phyloP scores from a whole-genome alignment of 2,113 vertebrate genomes.

The Lepus timidus region DNA sequence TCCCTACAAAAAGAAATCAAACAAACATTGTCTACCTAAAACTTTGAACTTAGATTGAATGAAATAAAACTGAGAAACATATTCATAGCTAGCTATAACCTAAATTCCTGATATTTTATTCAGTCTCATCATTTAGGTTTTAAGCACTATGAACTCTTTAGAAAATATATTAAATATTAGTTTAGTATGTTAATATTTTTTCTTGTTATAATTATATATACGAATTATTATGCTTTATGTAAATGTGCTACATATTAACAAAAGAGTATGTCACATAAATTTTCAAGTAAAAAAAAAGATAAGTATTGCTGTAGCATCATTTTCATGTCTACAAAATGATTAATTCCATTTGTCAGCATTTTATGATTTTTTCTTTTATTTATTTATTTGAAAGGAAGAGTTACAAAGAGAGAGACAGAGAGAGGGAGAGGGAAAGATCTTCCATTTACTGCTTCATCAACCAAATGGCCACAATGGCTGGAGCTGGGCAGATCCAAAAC shows the following conservation, averaged over 20 bases:
- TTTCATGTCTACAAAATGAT: background rate
- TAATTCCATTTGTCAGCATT: background rate
- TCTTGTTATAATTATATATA: no score
- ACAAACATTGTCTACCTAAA: background rate
- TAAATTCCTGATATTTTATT: background rate
- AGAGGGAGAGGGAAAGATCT: no score
- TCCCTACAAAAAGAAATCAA: no score
- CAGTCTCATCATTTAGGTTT: background rate
- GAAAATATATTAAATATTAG: background rate
- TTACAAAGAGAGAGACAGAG: no score
- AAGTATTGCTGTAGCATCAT: background rate
- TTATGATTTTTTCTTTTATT: background rate
- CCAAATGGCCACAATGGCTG: no score
- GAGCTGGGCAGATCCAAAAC: no score
- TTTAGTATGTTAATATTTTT: background rate
- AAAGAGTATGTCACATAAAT: background rate
- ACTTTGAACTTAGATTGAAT: background rate
- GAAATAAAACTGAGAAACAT: background rate
- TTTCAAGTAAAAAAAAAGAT: background rate
- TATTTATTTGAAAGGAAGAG: no score
- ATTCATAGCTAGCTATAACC: background rate
- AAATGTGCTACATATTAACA: background rate
- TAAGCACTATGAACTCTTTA: background rate
- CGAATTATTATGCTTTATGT: background rate
- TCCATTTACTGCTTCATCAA: no score